A percentile compares a stretch with the other conserved stretches of the same genome.
These are phyloP conservation scores for Smutsia temminckii DNA, from an alignment of 2,797 vertebrate genomes.

Conservation along the genomic window DNA sequence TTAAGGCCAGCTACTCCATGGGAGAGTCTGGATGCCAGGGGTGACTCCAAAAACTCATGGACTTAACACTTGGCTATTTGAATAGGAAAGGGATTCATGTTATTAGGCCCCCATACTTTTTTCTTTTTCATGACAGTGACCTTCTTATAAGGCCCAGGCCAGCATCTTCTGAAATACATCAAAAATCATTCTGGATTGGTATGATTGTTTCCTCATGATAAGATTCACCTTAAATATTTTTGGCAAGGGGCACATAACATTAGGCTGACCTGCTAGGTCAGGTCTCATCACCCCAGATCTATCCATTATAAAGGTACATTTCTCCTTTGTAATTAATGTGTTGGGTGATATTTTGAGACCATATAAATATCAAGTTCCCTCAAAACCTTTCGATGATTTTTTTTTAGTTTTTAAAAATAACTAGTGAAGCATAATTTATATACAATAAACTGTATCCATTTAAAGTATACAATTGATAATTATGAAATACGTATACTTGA, in stretches of 20 bases:
- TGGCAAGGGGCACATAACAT: neutral
- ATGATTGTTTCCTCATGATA: neutral
- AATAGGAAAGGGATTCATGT: neutral
- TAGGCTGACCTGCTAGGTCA: neutral
- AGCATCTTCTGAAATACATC: neutral
- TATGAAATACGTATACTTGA: neutral
- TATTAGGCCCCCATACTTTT: neutral
- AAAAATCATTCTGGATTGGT: neutral
- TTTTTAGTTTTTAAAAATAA: neutral
- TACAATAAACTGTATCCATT: neutral
- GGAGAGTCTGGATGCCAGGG: neutral
- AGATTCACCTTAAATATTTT: neutral
- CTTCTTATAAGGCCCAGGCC: neutral
- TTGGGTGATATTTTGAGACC: neutral
- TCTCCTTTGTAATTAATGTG: neutral
- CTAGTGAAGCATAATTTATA: neutral
- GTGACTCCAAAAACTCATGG: neutral
- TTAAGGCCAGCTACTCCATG: neutral
- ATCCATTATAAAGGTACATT: neutral
- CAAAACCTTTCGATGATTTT: neutral
- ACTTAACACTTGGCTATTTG: neutral
- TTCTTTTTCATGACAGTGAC: neutral
- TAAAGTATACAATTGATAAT: neutral
- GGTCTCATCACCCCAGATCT: neutral
- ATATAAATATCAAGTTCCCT: conserved; percentile 10